A percentile compares a stretch with the other conserved stretches of the same genome.
phyloP scores from a whole-genome alignment of 2,113 vertebrate species.

The Grallaria varia region DNA sequence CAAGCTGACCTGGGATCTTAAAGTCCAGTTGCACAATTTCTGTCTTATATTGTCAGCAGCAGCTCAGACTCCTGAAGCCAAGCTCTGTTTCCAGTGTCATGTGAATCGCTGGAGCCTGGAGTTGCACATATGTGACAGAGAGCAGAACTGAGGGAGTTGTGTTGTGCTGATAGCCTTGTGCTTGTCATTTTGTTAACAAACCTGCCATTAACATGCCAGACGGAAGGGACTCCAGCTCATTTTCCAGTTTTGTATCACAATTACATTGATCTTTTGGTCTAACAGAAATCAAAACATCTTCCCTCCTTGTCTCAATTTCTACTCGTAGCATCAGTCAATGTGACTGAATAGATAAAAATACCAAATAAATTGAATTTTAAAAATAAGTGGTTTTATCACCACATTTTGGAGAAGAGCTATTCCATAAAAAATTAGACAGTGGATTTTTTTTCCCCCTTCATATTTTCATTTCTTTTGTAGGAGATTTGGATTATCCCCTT shows the following conservation, averaged over 20 bases:
- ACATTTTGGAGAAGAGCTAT: not conserved
- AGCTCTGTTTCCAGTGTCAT: not conserved
- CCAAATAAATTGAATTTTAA: not conserved
- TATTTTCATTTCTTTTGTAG: not conserved
- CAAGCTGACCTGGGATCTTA: not conserved
- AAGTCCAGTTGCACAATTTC: not conserved
- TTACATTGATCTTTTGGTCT: constrained; percentile 29
- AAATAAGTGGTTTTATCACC: not conserved
- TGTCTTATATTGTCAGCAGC: not conserved
- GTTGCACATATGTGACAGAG: constrained; percentile 2
- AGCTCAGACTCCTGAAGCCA: not conserved
- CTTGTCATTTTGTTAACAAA: constrained; percentile 43
- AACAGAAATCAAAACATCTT: not conserved
- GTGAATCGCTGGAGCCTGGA: not conserved
- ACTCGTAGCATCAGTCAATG: not conserved
- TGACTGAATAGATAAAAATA: not conserved
- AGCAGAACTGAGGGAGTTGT: not conserved
- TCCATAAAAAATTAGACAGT: not conserved
- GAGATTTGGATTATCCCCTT: not conserved
- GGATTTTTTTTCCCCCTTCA: not conserved
- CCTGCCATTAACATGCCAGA: constrained; percentile 20
- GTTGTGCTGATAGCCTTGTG: constrained; percentile 6
- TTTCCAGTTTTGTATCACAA: not conserved
- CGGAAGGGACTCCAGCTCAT: constrained; percentile 24
- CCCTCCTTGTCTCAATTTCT: not conserved